Percentiles rank a stretch among this genome's conserved stretches.
phyloP scores from a whole-genome alignment of 2,113 vertebrate genomes.

The Lepus americanus region DNA sequence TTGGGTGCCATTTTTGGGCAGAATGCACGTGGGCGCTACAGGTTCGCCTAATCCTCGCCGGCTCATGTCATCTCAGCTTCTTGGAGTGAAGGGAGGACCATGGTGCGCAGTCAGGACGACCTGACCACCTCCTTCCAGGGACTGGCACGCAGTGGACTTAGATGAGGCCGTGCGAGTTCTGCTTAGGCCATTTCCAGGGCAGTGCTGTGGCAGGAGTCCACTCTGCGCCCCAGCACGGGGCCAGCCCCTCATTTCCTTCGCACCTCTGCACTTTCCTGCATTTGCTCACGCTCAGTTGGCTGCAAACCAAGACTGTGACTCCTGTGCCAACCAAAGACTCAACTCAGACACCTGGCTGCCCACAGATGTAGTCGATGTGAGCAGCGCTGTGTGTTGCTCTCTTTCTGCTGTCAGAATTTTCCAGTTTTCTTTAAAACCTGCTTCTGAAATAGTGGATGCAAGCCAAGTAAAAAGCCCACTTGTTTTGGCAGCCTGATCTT shows the following conservation, averaged over 20 bases:
- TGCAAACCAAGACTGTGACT: background rate
- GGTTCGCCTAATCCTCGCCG: rapidly evolving
- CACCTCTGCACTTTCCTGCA: rapidly evolving
- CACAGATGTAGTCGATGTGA: background rate
- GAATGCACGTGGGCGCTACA: rapidly evolving
- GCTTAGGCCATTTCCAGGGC: background rate
- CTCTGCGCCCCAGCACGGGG: rapidly evolving
- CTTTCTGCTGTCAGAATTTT: background rate
- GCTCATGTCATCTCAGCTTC: background rate
- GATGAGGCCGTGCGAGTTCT: too few relatives aligned
- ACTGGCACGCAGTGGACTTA: too few relatives aligned
- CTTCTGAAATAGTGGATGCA: background rate
- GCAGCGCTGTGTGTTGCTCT: background rate
- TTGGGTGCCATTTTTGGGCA: background rate
- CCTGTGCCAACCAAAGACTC: background rate
- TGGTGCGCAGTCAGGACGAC: rapidly evolving
- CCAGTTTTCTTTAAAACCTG: background rate
- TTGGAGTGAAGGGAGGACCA: background rate
- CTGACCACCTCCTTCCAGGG: background rate
- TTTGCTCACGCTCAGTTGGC: background rate
- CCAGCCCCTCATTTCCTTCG: rapidly evolving
- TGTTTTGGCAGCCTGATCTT: background rate
- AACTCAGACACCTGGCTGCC: background rate
- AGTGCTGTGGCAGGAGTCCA: rapidly evolving
- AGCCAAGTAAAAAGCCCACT: background rate